Evolutionary conservation across 2,888 invertebrate species (phyloP), one percentile per base, ranked within the genome.

Genomic region (Erebia aethiops): DNA sequence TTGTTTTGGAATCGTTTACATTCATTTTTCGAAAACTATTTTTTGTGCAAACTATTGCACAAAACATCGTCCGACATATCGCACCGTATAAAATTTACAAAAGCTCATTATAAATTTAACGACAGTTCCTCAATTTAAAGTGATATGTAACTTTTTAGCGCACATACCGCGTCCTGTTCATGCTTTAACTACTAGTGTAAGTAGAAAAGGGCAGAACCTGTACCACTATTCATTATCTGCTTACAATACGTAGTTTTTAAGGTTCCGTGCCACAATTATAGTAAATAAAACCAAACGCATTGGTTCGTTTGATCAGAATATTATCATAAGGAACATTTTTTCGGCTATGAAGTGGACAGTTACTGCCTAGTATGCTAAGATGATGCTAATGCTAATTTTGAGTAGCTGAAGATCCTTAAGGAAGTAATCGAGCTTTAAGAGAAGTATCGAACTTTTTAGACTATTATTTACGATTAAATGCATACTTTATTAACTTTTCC

Each of bases 121-220:
- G 65, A 49, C 64, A 74, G 70, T 71, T 75, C 70, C 69, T 71
- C 74, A 75, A 73, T 75, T 73, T 72, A 21, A 77, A 77, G 71
- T 76, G 72, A 72, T 65, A 70, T 71, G 67, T 73, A 61, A 63
- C 52, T 73, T 77, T 77, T 75, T 77, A 75, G 58, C 26, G 9
- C 11, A 63, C 74, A 74, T 72, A 62, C 60, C 68, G 2, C 57
- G 69, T 52, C 58, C 46, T n/a, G 65, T 62, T 63, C 52, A 54
- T 65, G 54, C 60, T 52, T 51, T 35, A 49, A 49, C 70, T 62
- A 69, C 64, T 65, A 14, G 21, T 57, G 10, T 21, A 21, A 49
- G 49, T 68, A 63, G 67, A 72, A 75, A 69, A 73, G 69, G 72
- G 51, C 58, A 51, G 49, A 66, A 66, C 66, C 54, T 56, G 46